Evolutionary conservation across 2,888 invertebrate species (phyloP).

Genomic region (Acleris laterana): DNA sequence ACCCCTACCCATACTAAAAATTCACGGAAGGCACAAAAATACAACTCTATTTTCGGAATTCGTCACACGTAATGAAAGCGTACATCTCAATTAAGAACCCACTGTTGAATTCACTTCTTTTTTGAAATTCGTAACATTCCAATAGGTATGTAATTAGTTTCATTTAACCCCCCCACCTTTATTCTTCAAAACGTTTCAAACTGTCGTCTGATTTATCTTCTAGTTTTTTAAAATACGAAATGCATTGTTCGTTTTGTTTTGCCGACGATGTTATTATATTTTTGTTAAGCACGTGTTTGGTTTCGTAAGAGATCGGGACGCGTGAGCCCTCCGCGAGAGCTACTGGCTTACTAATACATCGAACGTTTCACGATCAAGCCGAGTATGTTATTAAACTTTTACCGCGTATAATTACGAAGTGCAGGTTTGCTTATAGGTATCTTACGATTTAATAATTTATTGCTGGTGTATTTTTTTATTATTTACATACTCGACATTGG

Average conservation of each 20-base stretch:
- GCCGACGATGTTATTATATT: conserved; percentile 5
- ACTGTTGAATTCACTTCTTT: conserved; percentile 15
- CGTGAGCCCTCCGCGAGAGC: conserved; percentile 39
- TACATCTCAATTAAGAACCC: conserved; percentile 6
- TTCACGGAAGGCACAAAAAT: conserved; percentile 45
- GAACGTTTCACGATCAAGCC: conserved; percentile 43
- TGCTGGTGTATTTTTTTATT: conserved; percentile 17
- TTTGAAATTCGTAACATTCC: background rate
- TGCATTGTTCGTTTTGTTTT: background rate
- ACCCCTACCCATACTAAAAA: conserved; percentile 66
- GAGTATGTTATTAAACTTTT: conserved; percentile 38
- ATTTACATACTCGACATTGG: background rate
- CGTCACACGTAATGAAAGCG: conserved; percentile 24
- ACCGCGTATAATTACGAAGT: conserved; percentile 29
- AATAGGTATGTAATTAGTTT: conserved; percentile 1
- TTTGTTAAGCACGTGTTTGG: conserved; percentile 34
- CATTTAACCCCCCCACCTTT: background rate
- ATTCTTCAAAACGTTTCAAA: background rate
- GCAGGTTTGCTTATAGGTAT: conserved; percentile 27
- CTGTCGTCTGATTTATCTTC: background rate
- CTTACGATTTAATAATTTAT: conserved; percentile 27
- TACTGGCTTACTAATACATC: conserved; percentile 44
- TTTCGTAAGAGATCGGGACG: conserved; percentile 24
- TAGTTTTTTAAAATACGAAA: background rate
- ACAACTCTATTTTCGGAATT: conserved; percentile 31